These are phyloP conservation scores for Acrocyrtus sp. DNA, from an alignment of 2,888 invertebrate genomes.

Conservation along the genomic window DNA sequence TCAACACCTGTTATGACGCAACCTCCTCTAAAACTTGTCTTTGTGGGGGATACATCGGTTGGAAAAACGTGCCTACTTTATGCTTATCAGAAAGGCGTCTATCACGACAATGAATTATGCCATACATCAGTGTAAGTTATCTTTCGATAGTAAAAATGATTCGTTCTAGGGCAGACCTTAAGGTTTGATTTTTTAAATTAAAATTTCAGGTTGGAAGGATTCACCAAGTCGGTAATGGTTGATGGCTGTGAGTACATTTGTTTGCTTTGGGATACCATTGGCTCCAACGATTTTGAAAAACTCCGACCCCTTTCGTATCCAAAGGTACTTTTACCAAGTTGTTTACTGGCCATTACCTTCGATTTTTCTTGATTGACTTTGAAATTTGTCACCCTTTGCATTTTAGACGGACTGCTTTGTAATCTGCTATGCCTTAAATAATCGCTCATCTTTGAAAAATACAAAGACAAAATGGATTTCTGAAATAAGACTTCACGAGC, in stretches of 20 bases:
- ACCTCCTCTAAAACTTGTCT: conserved; percentile 77
- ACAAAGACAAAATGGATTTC: conserved; percentile 87
- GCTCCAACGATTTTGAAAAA: conserved; percentile 49
- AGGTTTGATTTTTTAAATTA: conserved; percentile 1
- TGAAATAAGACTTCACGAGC: conserved; percentile 82
- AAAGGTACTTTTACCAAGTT: conserved; percentile 24
- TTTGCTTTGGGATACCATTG: conserved; percentile 87
- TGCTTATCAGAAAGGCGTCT: conserved; percentile 83
- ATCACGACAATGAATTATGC: conserved; percentile 83
- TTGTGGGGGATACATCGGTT: conserved; percentile 90
- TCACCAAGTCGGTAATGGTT: conserved; percentile 77
- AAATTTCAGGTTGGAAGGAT: conserved; percentile 87
- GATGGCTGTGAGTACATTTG: conserved; percentile 82
- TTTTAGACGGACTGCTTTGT: conserved; percentile 88
- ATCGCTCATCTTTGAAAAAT: conserved; percentile 82
- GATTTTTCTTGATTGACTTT: not conserved
- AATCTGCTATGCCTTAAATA: conserved; percentile 84
- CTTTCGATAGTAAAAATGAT: too few relatives aligned
- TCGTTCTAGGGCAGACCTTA: too few relatives aligned
- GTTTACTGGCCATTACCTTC: not conserved
- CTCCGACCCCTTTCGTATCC: conserved; percentile 49
- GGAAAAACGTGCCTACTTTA: conserved; percentile 91
- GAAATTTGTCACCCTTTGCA: not conserved
- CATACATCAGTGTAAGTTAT: conserved; percentile 81
- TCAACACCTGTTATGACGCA: not conserved